These are phyloP conservation scores for Darevskia nairensis DNA, from an alignment of 2,797 vertebrate genomes.

Conservation along the genomic window DNA sequence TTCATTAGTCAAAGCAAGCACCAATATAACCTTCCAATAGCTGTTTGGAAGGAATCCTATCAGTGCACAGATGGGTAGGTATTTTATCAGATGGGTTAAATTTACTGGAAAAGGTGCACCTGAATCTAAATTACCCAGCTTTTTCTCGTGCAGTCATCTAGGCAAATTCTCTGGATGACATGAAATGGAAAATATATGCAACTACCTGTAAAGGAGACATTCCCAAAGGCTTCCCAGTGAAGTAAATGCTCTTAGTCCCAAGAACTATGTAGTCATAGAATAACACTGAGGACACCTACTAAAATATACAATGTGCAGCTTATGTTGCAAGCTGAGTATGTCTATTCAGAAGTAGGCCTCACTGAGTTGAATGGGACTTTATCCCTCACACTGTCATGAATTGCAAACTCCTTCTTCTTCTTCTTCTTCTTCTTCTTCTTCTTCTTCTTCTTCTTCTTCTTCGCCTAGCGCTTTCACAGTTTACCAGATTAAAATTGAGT, in stretches of 20 bases:
- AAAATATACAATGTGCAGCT: too few relatives aligned
- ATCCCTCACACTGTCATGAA: too few relatives aligned
- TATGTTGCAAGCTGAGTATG: too few relatives aligned
- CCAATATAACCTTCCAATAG: not conserved
- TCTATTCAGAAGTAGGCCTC: too few relatives aligned
- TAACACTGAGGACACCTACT: too few relatives aligned
- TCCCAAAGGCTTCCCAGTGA: not conserved
- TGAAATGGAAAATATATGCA: not conserved
- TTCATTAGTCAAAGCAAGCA: not conserved
- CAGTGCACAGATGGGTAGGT: not conserved
- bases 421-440: too few relatives aligned
- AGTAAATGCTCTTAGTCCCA: not conserved
- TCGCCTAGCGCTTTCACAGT: too few relatives aligned
- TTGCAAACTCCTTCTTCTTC: too few relatives aligned
- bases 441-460: too few relatives aligned
- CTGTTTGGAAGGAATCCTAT: not conserved
- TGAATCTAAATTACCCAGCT: not conserved
- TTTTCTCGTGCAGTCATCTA: not conserved
- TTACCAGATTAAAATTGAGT: too few relatives aligned
- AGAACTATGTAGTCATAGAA: too few relatives aligned
- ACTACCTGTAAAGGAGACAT: not conserved
- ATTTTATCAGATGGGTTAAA: not conserved
- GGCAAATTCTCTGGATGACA: not conserved
- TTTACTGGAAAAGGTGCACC: not conserved
- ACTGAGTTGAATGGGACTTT: too few relatives aligned